Evolutionary conservation across 2,113 vertebrate species (phyloP), one percentile per base, ranked within the genome.

Genomic region (Axis porcinus): DNA sequence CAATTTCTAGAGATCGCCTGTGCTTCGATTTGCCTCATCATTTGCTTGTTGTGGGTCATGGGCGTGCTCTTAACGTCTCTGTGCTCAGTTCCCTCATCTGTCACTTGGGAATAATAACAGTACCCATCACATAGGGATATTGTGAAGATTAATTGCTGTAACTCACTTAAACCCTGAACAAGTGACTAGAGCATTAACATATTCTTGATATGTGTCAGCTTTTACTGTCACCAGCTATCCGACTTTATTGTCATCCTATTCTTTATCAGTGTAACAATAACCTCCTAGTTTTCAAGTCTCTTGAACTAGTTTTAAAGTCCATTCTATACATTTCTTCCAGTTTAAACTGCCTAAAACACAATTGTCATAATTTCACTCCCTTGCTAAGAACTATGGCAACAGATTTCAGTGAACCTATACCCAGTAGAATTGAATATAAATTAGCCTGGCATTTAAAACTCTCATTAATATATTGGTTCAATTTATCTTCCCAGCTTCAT

Each of bases 401-500:
- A 95, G 33, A 90, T 36, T 90, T 88, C 43, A 78, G 4, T 91
- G 67, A 85, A 93, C 28, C 28, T 25, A 52, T 54, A 40, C 6
- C 0, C 15, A 67, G 21, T 45, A 89, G 55, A 97, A 94, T 1
- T 54, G 15, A 91, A 50, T 92, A 28, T 95, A 84, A 94, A 86
- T 94, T 87, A 92, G 21, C 28, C 58, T 91, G 86, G 4, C 33
- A 88, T 95, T 97, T 91, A 95, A 96, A 47, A 19, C 14, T 81
- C 16, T 96, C 67, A 36, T 88, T 92, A 94, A 76, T 81, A 64
- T 86, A 85, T 88, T 88, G 64, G 58, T 85, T 95, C 43, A 88
- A 78, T 87, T 95, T 96, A 60, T 89, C 28, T 93, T 97, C 50
- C 10, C 13, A 94, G 52, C 60, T 86, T 95, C 21, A 83, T 94